These are phyloP conservation scores for Sebastes itinus DNA, from an alignment of 2,797 vertebrate species.

Conservation along the genomic window DNA sequence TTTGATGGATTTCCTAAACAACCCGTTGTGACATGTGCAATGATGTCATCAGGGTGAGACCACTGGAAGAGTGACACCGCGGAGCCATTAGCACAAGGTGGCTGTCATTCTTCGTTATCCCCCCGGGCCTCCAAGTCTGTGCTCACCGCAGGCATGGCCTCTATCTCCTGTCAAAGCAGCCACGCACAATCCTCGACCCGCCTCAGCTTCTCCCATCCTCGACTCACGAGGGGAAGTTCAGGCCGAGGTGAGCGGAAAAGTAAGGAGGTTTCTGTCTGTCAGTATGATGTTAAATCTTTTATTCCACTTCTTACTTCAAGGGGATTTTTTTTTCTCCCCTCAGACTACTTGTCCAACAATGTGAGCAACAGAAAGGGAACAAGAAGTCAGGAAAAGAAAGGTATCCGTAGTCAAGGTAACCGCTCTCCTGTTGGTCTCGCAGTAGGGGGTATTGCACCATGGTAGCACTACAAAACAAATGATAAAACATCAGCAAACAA, in stretches of 20 bases:
- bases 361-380: conserved; percentile 1
- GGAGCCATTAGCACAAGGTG: conserved; percentile 66
- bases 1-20: conserved; percentile 69
- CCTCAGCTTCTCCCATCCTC: conserved; percentile 22
- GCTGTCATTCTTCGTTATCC: conserved; percentile 57
- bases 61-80: conserved; percentile 64
- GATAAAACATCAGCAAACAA: conserved; percentile 29
- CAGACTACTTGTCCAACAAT: background rate
- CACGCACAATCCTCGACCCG: conserved; percentile 24
- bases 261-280: conserved; percentile 44
- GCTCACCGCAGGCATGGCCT: conserved; percentile 57
- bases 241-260: conserved; percentile 61
- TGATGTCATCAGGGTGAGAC: conserved; percentile 77
- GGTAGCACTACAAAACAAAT: conserved; percentile 15
- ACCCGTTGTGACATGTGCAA: conserved; percentile 53
- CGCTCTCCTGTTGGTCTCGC: conserved; percentile 2
- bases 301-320: conserved; percentile 30
- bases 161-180: conserved; percentile 73
- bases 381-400: background rate
- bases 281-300: conserved; percentile 35
- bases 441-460: conserved; percentile 6
- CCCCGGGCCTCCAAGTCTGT: conserved; percentile 29
- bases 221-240: conserved; percentile 62
- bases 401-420: conserved; percentile 7
- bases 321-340: background rate